Evolutionary conservation across 2,113 vertebrate genomes (phyloP), one percentile per base, ranked within the genome.

Genomic region (Nesogale talazaci): DNA sequence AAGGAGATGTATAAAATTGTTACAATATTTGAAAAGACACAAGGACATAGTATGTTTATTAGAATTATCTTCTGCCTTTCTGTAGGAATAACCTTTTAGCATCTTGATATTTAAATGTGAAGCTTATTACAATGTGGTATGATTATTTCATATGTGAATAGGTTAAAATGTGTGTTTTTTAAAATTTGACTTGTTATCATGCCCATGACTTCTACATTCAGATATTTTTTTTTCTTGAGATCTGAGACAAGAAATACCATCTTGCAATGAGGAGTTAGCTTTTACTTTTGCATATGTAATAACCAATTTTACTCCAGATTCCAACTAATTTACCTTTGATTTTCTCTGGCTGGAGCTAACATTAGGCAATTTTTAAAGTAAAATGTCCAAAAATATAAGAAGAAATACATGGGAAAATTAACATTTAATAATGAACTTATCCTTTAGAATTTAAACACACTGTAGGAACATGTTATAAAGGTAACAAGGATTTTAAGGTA

Each of bases 371-470:
- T 88, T 79, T 91, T 88, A 89, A 85, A 61, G 65, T 17, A 63
- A 77, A 91, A 88, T 88, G 85, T 17, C 29, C 72, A 84, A 27
- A 76, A 15, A 84, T 84, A 75, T 79, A 80, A 90, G n/a, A 70
- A 17, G 46, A 52, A 92, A 20, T 61, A 65, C 17, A 46, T 70
- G 59, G 16, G 40, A 25, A 88, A 72, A 84, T 59, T 31, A 80
- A 77, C 65, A 76, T 76, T 94, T 88, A 23, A 77, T 76, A 40
- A 84, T 77, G 36, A 81, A 94, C 72, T 38, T 72, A 90, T 36
- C 22, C 34, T 91, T 93, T 93, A 76, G 34, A 91, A 77, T 65
- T 94, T 92, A 46, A 75, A 19, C 12, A 38, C 82, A 85, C 52
- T 70, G 25, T 63, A 56, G 34, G 29, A 76, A 90, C 17, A 76